Evolutionary conservation across 1,140 invertebrate genomes (phyloP).

Genomic region (Trissolcus basalis): DNA sequence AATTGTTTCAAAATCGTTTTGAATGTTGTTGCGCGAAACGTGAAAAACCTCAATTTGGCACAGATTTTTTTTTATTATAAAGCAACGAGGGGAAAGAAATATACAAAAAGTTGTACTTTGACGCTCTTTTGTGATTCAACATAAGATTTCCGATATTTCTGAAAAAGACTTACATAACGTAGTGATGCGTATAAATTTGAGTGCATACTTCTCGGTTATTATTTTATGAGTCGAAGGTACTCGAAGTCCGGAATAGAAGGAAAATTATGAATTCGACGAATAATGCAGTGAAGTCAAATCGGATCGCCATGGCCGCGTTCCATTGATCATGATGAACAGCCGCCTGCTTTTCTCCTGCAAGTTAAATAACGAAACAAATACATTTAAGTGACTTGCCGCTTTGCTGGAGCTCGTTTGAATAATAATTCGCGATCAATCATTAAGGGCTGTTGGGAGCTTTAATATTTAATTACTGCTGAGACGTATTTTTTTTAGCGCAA

Average conservation of each 20-base stretch:
- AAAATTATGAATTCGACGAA: slow-evolving; percentile 50
- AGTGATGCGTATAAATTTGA: slow-evolving; percentile 24
- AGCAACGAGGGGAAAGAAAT: no score
- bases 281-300: slow-evolving; percentile 21
- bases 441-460: slow-evolving; percentile 1
- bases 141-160: slow-evolving; percentile 9
- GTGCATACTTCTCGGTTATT: slow-evolving; percentile 29
- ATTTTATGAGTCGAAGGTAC: slow-evolving; percentile 39
- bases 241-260: slow-evolving; percentile 40
- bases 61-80: no score
- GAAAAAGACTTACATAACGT: slow-evolving; percentile 27
- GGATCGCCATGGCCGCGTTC: slow-evolving; percentile 63
- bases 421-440: slow-evolving; percentile 32
- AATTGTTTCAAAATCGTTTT: no score
- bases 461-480: no score
- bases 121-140: slow-evolving; percentile 18
- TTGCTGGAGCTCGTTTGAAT: slow-evolving; percentile 18
- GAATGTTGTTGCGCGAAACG: no score
- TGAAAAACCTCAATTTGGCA: no score
- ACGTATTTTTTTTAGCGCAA: no score
- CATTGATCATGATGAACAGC: slow-evolving; percentile 74
- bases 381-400: slow-evolving; percentile 19
- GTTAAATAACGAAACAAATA: slow-evolving; percentile 35
- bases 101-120: not conserved
- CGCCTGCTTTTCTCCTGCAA: slow-evolving; percentile 72